Evolutionary conservation across 2,888 invertebrate genomes (phyloP), one percentile per base, ranked within the genome.

Genomic region (Coleophora deauratella): DNA sequence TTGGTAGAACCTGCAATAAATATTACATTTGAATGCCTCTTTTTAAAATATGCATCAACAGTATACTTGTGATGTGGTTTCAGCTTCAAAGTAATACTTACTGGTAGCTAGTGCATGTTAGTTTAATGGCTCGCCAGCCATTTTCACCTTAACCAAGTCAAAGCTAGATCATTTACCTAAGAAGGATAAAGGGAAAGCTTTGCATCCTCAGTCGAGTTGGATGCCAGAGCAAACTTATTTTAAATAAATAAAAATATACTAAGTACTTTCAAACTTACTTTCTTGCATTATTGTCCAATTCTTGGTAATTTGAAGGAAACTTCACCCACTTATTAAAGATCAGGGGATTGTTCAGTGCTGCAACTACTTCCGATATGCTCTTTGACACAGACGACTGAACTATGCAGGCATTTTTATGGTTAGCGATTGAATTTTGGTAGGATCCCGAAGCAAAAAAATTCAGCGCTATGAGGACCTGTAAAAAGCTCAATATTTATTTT

Each of bases 1-100:
- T 27, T 38, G 27, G 27, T 38, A 38, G 31, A 41, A 44, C 12
- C 44, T 44, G 38, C 3, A 38, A 44, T 27, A 28, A 35, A 31
- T 9, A 28, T 8, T 28, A 28, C 1, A 28, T 2, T 9, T 28
- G 28, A 28, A 28, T 9, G 8, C 9, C 10, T 9, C 28, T 28
- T 28, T 33, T 15, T 12, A 36, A 21, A 36, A 11, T 27, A 27
- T n/a, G n/a, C n/a, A n/a, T n/a, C n/a, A n/a, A n/a, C n/a, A n/a
- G n/a, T n/a, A n/a, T n/a, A n/a, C n/a, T n/a, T n/a, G n/a, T n/a
- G n/a, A n/a, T n/a, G n/a, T n/a, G n/a, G n/a, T n/a, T n/a, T n/a
- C n/a, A n/a, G n/a, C n/a, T n/a, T n/a, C n/a, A n/a, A n/a, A n/a
- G n/a, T n/a, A n/a, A n/a, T n/a, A n/a, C n/a, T n/a, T n/a, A n/a